Evolutionary conservation across 2,888 invertebrate species (phyloP), one percentile per base, ranked within the genome.

Genomic region (Tribolium freemani): DNA sequence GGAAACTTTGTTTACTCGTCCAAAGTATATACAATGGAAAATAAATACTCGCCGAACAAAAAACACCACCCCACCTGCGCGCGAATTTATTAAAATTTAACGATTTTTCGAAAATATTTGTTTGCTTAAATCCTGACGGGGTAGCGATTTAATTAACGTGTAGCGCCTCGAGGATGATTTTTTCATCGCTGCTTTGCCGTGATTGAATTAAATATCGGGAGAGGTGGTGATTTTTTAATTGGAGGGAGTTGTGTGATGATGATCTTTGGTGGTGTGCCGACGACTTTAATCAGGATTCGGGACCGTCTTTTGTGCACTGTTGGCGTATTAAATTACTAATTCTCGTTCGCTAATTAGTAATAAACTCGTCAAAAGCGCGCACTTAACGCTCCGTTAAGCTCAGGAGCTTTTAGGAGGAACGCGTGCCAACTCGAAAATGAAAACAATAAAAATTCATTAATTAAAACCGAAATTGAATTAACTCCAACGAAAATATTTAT

Each of bases 321-420:
- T 70, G 69, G 66, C 70, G 54, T 73, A 73, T 73, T 73, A 73
- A 73, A 73, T 73, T 73, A 73, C 73, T 73, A 73, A 73, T 73
- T 73, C 73, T 69, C 73, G 73, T 73, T 73, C 69, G 69, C 69
- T 73, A 73, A 73, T 73, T 73, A 73, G 73, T 70, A 73, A 73
- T 70, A 73, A 73, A 73, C 73, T 73, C 66, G 60, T 70, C 73
- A 73, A 73, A 73, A 73, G 73, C 73, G 69, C 54, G 61, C 69
- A 73, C 69, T 73, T 69, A 69, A 69, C 69, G 73, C 69, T 66
- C 66, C 64, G 73, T 72, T 72, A 69, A 72, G 69, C 72, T 61
- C 26, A n/a, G 48, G 48, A 63, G 63, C 63, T 46, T 45, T 48
- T 11, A 10, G 60, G 26, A 30, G 46, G 30, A 10, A 44, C 16